These are phyloP conservation scores for Drosophila subquinaria DNA, from an alignment of 2,888 invertebrate species.

Conservation along the genomic window DNA sequence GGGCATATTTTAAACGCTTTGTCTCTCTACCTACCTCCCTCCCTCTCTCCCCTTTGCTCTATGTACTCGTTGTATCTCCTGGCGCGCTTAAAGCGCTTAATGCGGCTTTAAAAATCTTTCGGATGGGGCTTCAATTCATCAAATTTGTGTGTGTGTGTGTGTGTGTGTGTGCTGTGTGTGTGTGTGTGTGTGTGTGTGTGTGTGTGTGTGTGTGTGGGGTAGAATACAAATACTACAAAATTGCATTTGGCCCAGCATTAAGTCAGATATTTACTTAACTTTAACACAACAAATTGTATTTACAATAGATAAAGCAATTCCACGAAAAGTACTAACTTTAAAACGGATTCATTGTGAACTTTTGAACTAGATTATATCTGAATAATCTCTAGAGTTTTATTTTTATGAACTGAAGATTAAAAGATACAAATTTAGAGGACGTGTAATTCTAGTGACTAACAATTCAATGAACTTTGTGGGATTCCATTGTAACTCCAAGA, in stretches of 20 bases:
- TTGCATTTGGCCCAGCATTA: slow-evolving; percentile 23
- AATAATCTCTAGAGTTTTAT: neutral
- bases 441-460: too few relatives aligned
- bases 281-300: slow-evolving; percentile 11
- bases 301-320: neutral
- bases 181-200: neutral
- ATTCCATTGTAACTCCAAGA: too few relatives aligned
- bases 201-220: neutral
- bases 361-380: neutral
- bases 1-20: slow-evolving; percentile 73
- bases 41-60: too few relatives aligned
- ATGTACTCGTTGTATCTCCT: slow-evolving; percentile 5
- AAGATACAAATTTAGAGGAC: neutral
- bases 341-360: neutral
- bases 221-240: slow-evolving; percentile 18
- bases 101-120: slow-evolving; percentile 73
- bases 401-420: neutral
- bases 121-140: slow-evolving; percentile 56
- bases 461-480: too few relatives aligned
- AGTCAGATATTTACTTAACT: slow-evolving; percentile 20
- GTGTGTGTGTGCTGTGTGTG: neutral
- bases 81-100: slow-evolving; percentile 74
- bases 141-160: slow-evolving; percentile 14
- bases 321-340: neutral
- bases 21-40: neutral